These are phyloP conservation scores for Equus przewalskii DNA, from an alignment of 2,113 vertebrate species.

Conservation along the genomic window DNA sequence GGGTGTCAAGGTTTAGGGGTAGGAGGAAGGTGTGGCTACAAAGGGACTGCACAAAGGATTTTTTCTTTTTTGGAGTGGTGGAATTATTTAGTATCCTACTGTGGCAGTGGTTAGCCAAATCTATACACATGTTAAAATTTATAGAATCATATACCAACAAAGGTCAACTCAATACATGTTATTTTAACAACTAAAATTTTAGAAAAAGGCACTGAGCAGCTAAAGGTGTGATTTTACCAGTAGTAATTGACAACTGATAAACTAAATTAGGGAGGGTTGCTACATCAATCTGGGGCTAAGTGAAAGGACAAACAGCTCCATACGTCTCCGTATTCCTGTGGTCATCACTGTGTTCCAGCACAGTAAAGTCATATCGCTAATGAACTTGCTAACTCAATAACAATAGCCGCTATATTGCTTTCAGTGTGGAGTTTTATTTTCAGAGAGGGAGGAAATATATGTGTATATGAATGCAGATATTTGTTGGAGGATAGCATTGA, in stretches of 20 bases:
- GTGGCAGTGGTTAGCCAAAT: not conserved
- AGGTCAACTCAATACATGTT: not conserved
- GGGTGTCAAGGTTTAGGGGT: not conserved
- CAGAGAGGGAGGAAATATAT: not conserved
- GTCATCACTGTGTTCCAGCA: not conserved
- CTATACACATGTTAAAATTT: not conserved
- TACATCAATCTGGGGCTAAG: not conserved
- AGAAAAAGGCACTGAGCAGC: not conserved
- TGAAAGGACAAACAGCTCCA: not conserved
- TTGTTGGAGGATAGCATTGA: not conserved
- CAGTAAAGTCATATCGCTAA: not conserved
- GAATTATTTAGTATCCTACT: not conserved
- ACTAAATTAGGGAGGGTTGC: not conserved
- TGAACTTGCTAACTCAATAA: not conserved
- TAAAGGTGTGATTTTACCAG: not conserved
- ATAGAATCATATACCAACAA: not conserved
- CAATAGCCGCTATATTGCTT: not conserved
- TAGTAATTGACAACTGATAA: not conserved
- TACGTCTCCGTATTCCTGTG: not conserved
- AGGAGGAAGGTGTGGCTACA: not conserved
- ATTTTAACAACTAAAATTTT: constrained; percentile 1
- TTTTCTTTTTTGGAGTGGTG: not conserved
- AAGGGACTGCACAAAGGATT: not conserved
- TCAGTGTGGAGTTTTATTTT: not conserved
- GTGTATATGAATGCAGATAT: not conserved